phyloP scores from a whole-genome alignment of 2,888 invertebrate genomes.

The Chorisops tibialis region DNA sequence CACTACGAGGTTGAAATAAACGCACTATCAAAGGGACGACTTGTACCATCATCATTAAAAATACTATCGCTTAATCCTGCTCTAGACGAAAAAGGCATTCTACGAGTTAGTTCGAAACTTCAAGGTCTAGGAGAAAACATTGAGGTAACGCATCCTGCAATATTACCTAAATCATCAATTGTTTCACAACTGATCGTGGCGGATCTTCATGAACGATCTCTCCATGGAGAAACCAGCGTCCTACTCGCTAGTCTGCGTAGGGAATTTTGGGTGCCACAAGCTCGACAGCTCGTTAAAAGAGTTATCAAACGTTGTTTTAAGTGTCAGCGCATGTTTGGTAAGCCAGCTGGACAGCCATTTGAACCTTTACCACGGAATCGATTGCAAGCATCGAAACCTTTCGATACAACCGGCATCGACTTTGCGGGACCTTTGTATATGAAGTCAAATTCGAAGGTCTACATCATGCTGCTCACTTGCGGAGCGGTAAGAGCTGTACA shows the following conservation, averaged over 20 bases:
- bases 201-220: neutral
- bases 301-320: constrained; percentile 23
- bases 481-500: constrained; percentile 15
- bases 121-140: no score
- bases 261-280: constrained; percentile 7
- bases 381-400: constrained; percentile 9
- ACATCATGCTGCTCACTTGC: constrained; percentile 14
- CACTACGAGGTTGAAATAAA: no score
- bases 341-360: constrained; percentile 12
- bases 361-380: constrained; percentile 21
- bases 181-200: neutral
- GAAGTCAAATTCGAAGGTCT: constrained; percentile 1
- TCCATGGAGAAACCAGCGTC: neutral
- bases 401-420: constrained; percentile 12
- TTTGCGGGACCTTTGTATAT: constrained; percentile 18
- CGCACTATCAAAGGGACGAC: no score
- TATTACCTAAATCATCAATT: neutral
- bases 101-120: no score
- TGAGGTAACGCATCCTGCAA: neutral
- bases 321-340: constrained; percentile 18
- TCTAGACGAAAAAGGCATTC: no score
- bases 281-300: constrained; percentile 12
- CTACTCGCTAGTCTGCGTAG: neutral
- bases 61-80: no score
- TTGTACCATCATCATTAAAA: no score